phyloP scores from a whole-genome alignment of 2,888 invertebrate genomes.

The Lucinisca nassula region DNA sequence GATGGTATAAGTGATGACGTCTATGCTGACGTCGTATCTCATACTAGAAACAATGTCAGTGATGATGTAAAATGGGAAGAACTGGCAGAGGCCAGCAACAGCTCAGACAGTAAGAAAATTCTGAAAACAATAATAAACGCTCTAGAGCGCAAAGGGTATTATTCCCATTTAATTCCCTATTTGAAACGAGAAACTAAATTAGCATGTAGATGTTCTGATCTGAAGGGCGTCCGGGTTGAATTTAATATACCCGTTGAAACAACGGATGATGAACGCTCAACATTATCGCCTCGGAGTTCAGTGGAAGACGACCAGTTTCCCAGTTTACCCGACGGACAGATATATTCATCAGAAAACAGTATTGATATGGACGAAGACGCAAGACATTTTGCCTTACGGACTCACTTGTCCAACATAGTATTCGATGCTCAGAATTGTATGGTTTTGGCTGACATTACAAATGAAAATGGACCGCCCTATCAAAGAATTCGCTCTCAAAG shows the following conservation, averaged over 20 bases:
- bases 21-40: neutral
- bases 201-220: neutral
- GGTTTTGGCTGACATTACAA: neutral
- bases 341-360: neutral
- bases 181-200: conserved; percentile 5
- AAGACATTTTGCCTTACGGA: neutral
- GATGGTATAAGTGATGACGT: neutral
- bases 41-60: neutral
- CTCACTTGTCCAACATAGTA: neutral
- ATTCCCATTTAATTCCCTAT: neutral
- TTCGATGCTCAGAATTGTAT: neutral
- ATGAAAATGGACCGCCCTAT: neutral
- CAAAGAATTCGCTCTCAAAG: neutral
- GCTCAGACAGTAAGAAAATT: neutral
- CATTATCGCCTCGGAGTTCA: neutral
- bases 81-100: neutral
- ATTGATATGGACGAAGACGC: neutral
- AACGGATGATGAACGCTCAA: neutral
- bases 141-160: conserved; percentile 1
- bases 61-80: neutral
- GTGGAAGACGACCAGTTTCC: neutral
- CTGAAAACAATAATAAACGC: neutral
- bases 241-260: neutral
- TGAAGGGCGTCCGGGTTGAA: neutral
- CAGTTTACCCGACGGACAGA: neutral